Percentiles rank a stretch among this genome's conserved stretches.
Evolutionary conservation across 2,888 invertebrate species (phyloP).

Genomic region (Eumacrocentrus americanus): DNA sequence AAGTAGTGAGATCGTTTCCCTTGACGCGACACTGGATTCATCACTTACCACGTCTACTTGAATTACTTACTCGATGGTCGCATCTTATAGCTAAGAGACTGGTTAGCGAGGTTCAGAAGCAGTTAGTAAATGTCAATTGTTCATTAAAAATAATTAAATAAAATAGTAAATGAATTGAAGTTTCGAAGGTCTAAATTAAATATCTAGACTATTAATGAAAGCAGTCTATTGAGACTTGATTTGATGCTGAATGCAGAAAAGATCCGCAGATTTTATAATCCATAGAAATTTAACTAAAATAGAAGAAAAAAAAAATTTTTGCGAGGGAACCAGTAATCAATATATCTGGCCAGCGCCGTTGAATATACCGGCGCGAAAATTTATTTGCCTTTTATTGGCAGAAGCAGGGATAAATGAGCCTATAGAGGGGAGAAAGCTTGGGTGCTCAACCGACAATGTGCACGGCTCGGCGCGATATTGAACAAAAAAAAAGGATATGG

Average conservation of each 20-base stretch:
- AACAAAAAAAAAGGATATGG: not conserved
- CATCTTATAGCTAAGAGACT: too few relatives aligned
- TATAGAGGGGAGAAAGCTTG: slow-evolving; percentile 30
- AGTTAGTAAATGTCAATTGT: too few relatives aligned
- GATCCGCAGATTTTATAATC: not conserved
- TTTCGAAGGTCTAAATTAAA: too few relatives aligned
- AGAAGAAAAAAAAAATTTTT: slow-evolving; percentile 1
- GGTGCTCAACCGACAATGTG: not conserved
- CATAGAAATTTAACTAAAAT: not conserved
- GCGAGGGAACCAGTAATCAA: not conserved
- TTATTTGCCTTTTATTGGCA: slow-evolving; percentile 56
- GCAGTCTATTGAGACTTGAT: too few relatives aligned
- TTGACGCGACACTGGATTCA: not conserved
- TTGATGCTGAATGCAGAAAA: not conserved
- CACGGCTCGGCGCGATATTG: not conserved
- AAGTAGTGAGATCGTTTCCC: not conserved
- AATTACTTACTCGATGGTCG: not conserved
- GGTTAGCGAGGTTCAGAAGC: too few relatives aligned
- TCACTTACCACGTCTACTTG: not conserved
- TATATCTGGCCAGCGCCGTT: slow-evolving; percentile 28
- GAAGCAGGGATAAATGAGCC: slow-evolving; percentile 49
- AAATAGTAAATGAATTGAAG: not conserved
- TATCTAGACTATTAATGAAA: too few relatives aligned
- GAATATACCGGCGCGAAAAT: slow-evolving; percentile 43
- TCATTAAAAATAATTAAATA: not conserved